Percentiles rank a stretch among this genome's conserved stretches.
Evolutionary conservation across 2,113 vertebrate species (phyloP).

Genomic region (Arothron firmamentum): DNA sequence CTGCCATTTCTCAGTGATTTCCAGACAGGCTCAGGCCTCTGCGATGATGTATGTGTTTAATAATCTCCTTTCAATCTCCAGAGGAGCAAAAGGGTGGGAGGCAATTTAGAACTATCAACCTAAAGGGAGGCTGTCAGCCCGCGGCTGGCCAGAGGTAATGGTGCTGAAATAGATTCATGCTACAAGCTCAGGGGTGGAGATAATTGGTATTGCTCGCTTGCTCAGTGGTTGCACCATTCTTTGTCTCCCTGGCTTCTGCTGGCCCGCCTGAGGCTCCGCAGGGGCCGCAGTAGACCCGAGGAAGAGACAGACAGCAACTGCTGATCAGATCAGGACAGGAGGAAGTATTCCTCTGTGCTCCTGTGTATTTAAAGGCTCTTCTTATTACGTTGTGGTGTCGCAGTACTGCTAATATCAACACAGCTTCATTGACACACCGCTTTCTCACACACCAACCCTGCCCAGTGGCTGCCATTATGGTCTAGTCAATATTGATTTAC

Average conservation of each 20-base stretch:
- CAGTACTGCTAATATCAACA: too few relatives aligned
- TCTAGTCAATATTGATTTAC: too few relatives aligned
- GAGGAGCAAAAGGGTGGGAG: constrained; percentile 60
- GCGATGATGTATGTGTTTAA: constrained; percentile 69
- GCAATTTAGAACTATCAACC: constrained; percentile 69
- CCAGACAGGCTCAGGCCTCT: constrained; percentile 41
- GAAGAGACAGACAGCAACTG: constrained; percentile 9
- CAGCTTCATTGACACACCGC: too few relatives aligned
- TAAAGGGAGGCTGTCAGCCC: constrained; percentile 55
- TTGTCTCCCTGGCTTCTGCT: constrained; percentile 8
- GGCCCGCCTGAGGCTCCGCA: constrained; percentile 24
- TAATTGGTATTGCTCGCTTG: constrained; percentile 65
- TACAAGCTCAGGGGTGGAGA: constrained; percentile 56
- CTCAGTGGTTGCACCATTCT: constrained; percentile 39
- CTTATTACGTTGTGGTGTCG: not conserved
- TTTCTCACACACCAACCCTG: too few relatives aligned
- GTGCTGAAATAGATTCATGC: constrained; percentile 66
- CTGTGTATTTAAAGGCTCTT: not conserved
- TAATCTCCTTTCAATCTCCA: constrained; percentile 71
- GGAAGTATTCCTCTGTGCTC: constrained; percentile 15
- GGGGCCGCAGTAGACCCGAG: constrained; percentile 17
- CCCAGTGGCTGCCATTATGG: too few relatives aligned
- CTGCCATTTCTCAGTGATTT: constrained; percentile 48
- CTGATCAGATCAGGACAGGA: constrained; percentile 1
- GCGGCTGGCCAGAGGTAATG: constrained; percentile 53